These are phyloP conservation scores for Papilio gigon DNA, from an alignment of 2,888 invertebrate species.

Conservation along the genomic window DNA sequence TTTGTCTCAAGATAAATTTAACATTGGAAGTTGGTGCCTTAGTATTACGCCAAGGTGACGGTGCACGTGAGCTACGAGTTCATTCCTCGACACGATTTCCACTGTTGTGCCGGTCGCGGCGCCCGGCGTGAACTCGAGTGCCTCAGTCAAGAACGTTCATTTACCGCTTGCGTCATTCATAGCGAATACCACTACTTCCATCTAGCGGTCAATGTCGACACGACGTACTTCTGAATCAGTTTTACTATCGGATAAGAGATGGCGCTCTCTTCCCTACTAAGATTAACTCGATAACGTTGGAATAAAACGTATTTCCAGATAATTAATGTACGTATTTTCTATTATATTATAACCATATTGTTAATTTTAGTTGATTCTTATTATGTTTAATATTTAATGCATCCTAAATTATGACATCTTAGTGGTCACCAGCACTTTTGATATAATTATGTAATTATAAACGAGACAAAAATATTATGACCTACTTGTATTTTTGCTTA, in stretches of 20 bases:
- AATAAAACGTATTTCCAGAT: not conserved
- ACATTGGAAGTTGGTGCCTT: conserved; percentile 26
- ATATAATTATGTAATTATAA: no score
- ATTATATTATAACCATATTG: not conserved
- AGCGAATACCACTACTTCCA: conserved; percentile 72
- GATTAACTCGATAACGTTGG: conserved; percentile 34
- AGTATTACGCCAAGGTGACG: conserved; percentile 42
- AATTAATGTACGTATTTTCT: not conserved
- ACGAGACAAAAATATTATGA: no score
- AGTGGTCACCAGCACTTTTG: no score
- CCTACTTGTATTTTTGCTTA: no score
- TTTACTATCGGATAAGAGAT: conserved; percentile 59
- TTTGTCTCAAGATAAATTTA: conserved; percentile 24
- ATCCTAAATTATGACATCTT: no score
- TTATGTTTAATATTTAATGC: no score
- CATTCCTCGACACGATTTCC: conserved; percentile 55
- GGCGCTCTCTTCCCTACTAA: conserved; percentile 56
- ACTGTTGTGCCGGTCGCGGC: conserved; percentile 62
- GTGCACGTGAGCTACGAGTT: conserved; percentile 50
- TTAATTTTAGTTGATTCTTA: no score
- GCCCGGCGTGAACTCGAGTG: conserved; percentile 71
- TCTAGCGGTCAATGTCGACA: conserved; percentile 81
- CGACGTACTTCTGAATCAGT: conserved; percentile 62
- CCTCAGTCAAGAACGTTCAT: conserved; percentile 82
- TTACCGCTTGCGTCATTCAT: conserved; percentile 74